Evolutionary conservation across 2,797 vertebrate genomes (phyloP).

Genomic region (Sitta carolinensis): DNA sequence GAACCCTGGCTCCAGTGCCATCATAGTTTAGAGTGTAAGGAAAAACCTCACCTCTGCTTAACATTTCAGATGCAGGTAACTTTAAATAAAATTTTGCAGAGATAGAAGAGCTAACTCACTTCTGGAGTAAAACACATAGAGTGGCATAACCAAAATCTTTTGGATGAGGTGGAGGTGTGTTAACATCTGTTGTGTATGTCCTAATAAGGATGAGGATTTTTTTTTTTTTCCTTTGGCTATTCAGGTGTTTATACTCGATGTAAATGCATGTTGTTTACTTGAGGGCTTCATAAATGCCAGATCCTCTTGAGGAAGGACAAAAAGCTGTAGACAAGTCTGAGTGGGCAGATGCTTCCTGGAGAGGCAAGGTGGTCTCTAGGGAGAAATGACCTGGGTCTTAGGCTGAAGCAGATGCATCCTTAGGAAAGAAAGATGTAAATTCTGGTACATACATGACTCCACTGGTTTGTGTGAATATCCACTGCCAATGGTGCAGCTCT

Average conservation of each 20-base stretch:
- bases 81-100: neutral
- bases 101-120: rapidly evolving
- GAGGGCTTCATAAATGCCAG: neutral
- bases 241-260: neutral
- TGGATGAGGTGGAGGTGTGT: neutral
- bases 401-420: neutral
- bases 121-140: neutral
- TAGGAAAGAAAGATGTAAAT: neutral
- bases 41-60: neutral
- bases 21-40: neutral
- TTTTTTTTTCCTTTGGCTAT: neutral
- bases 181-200: neutral
- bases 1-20: neutral
- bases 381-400: neutral
- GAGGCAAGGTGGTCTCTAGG: neutral
- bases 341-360: neutral
- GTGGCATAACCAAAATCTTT: neutral
- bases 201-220: neutral
- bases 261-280: neutral
- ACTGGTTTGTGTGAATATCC: neutral
- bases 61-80: neutral
- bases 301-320: neutral
- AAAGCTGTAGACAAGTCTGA: neutral
- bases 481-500: neutral
- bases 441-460: rapidly evolving